These are phyloP conservation scores for Trachythela sp. DNA, from an alignment of 64 coral and sea anemone genomes.

Conservation along the genomic window DNA sequence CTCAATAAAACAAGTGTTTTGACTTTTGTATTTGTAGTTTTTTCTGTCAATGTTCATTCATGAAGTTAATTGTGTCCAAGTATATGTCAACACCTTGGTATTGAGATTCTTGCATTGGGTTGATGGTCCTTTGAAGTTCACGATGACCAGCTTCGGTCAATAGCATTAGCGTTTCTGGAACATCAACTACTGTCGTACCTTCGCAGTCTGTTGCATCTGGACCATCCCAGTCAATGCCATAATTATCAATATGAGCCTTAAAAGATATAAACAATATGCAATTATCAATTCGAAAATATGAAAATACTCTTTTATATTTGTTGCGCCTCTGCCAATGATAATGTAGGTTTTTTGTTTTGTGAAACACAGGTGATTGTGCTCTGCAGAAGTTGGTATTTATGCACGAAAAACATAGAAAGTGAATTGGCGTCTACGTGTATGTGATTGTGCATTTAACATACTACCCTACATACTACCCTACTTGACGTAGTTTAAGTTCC, in stretches of 20 bases:
- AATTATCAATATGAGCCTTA: constrained; percentile 5
- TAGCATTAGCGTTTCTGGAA: not conserved
- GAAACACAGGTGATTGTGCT: no score
- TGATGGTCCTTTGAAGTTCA: not conserved
- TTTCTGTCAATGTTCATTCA: not conserved
- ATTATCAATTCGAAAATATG: not conserved
- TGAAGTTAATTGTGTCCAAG: not conserved
- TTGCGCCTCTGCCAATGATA: no score
- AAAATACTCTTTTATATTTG: no score
- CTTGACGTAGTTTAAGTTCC: no score
- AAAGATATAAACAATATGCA: not conserved
- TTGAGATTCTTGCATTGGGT: constrained; percentile 18
- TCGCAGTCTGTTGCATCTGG: constrained; percentile 15
- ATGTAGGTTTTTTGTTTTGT: no score
- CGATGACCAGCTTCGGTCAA: not conserved
- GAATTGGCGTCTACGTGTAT: no score
- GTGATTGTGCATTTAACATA: no score
- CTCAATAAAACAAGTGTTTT: no score
- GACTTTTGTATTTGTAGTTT: not conserved
- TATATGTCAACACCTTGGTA: constrained; percentile 3
- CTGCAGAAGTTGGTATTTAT: not conserved
- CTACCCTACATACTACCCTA: no score
- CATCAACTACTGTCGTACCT: not conserved
- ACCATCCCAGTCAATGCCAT: constrained; percentile 33
- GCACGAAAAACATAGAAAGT: not conserved